These are phyloP conservation scores for Hyalella azteca DNA, from an alignment of 2,888 invertebrate genomes.

Conservation along the genomic window DNA sequence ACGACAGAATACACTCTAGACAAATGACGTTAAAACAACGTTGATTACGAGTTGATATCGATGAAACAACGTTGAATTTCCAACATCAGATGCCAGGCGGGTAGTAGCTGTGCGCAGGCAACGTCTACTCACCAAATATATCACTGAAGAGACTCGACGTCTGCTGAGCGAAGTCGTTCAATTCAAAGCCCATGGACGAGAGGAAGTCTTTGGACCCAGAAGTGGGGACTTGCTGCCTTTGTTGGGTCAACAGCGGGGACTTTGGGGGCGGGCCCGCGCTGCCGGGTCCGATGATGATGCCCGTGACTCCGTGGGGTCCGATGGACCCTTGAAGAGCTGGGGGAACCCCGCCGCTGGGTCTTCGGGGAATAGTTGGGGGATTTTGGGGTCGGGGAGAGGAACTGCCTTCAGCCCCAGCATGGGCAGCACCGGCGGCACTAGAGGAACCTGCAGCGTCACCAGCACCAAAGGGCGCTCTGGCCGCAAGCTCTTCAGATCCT, in stretches of 20 bases:
- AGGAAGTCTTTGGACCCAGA: constrained; percentile 73
- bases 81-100: too few relatives aligned
- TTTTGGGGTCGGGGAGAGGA: background rate
- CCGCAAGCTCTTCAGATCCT: background rate
- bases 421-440: background rate
- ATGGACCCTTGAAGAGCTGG: constrained; percentile 40
- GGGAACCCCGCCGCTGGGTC: constrained; percentile 44
- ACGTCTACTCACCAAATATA: constrained; percentile 77
- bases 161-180: constrained; percentile 90
- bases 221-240: constrained; percentile 41
- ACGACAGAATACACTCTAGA: too few relatives aligned
- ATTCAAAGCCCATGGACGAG: constrained; percentile 87
- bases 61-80: too few relatives aligned
- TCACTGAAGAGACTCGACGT: constrained; percentile 94
- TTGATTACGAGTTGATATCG: too few relatives aligned
- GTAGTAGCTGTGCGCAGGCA: too few relatives aligned
- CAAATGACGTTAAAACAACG: too few relatives aligned
- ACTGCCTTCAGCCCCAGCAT: background rate
- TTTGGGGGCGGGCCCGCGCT: constrained; percentile 43
- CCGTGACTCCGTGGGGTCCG: constrained; percentile 39
- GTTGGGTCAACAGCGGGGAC: background rate
- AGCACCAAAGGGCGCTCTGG: background rate
- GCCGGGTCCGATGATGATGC: constrained; percentile 45
- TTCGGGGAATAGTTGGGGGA: constrained; percentile 44
- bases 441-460: background rate